phyloP scores from a whole-genome alignment of 1,140 invertebrate genomes.

The Cyclargus thomasi region DNA sequence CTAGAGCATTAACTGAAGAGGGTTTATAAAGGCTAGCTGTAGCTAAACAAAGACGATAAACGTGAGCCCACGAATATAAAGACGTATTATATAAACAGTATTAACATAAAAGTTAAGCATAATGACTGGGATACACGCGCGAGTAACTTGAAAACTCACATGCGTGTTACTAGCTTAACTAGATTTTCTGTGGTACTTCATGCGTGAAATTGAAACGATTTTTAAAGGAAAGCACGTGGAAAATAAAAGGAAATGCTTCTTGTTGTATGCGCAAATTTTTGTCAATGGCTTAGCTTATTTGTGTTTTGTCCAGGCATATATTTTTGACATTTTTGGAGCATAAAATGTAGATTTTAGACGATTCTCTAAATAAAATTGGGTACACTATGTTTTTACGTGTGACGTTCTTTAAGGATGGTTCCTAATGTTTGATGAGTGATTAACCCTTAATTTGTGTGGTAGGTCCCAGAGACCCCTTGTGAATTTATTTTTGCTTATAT shows the following conservation, averaged over 20 bases:
- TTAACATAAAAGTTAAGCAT: not conserved
- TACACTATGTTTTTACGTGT: too few relatives aligned
- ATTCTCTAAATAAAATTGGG: too few relatives aligned
- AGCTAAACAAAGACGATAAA: conserved; percentile 10
- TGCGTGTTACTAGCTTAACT: not conserved
- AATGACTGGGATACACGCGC: not conserved
- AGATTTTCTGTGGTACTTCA: not conserved
- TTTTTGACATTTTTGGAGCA: too few relatives aligned
- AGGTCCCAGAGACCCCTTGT: too few relatives aligned
- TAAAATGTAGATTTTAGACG: too few relatives aligned
- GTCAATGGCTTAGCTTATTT: too few relatives aligned
- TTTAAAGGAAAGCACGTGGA: not conserved
- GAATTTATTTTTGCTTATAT: too few relatives aligned
- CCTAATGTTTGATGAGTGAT: too few relatives aligned
- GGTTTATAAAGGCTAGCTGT: not conserved
- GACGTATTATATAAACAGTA: not conserved
- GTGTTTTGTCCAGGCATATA: too few relatives aligned
- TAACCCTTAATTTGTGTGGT: too few relatives aligned
- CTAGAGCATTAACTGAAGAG: conserved; percentile 10
- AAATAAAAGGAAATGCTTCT: not conserved
- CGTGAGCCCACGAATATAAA: conserved; percentile 1
- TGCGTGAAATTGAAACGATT: not conserved
- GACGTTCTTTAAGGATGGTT: too few relatives aligned
- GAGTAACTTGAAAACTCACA: not conserved
- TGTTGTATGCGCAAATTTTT: too few relatives aligned